Percentiles rank a stretch among this genome's conserved stretches.
Conservation (phyloP, 2,888 invertebrate species). For the Orthosia incerta region DNA sequence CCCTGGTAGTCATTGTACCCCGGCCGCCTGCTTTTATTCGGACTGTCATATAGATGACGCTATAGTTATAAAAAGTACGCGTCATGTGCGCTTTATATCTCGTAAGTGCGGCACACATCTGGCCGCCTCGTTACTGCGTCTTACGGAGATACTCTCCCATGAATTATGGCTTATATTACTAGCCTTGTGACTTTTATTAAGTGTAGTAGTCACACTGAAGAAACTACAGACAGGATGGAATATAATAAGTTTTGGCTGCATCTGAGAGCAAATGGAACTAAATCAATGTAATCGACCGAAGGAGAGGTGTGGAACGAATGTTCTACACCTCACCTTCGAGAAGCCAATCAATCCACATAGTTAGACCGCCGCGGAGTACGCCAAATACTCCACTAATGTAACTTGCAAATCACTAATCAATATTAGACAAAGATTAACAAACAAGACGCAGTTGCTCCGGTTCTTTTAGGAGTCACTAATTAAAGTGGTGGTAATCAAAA, state of each 20-base stretch:
- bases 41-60: conserved; percentile 49
- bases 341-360: conserved; percentile 48
- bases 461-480: neutral
- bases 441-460: conserved; percentile 15
- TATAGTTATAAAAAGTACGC: conserved; percentile 61
- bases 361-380: conserved; percentile 44
- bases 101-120: conserved; percentile 69
- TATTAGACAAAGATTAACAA: conserved; percentile 42
- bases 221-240: conserved; percentile 32
- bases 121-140: conserved; percentile 69
- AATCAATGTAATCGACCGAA: conserved; percentile 47
- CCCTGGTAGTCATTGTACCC: conserved; percentile 33
- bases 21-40: conserved; percentile 34
- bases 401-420: conserved; percentile 51
- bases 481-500: neutral
- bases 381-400: conserved; percentile 58
- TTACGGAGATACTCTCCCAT: conserved; percentile 62
- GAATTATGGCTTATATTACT: conserved; percentile 67
- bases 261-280: conserved; percentile 24
- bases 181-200: conserved; percentile 68
- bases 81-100: conserved; percentile 67
- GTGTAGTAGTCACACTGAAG: conserved; percentile 52
- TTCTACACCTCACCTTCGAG: conserved; percentile 37
- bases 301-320: too few relatives aligned
- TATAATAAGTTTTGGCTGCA: conserved; percentile 17